Percentiles rank a stretch among this genome's conserved stretches.
phyloP scores from a whole-genome alignment of 1,140 invertebrate genomes.

The Copidosoma floridanum region DNA sequence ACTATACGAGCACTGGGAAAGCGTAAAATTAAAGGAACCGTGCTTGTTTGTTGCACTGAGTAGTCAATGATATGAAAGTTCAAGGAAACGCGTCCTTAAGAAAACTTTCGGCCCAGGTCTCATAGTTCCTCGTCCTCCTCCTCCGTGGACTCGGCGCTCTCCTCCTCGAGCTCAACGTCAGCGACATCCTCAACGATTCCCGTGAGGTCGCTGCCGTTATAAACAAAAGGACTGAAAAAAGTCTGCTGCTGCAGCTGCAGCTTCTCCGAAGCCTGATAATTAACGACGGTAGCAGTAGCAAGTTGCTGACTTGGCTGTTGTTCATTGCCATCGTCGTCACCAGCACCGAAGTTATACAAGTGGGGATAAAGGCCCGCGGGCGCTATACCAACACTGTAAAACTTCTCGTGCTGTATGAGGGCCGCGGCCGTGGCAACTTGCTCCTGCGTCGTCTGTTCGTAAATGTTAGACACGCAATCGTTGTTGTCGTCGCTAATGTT shows the following conservation, averaged over 20 bases:
- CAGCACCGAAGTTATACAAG: conserved; percentile 47
- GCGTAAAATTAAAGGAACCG: too few relatives aligned
- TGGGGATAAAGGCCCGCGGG: conserved; percentile 49
- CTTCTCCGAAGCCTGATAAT: conserved; percentile 45
- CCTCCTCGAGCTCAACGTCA: conserved; percentile 37
- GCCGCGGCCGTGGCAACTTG: conserved; percentile 19
- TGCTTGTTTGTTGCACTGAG: not conserved
- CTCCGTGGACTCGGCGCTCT: conserved; percentile 44
- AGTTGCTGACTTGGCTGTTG: not conserved
- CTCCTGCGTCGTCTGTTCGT: not conserved
- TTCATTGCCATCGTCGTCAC: conserved; percentile 42
- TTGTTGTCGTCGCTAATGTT: conserved; percentile 15
- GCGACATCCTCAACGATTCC: conserved; percentile 34
- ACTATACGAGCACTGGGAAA: too few relatives aligned
- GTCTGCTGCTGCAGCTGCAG: conserved; percentile 42
- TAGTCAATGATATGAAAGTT: not conserved
- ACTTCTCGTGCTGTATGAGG: conserved; percentile 40
- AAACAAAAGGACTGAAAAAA: conserved; percentile 46
- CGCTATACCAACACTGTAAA: conserved; percentile 42
- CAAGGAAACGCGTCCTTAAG: conserved; percentile 6
- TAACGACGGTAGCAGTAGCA: conserved; percentile 44
- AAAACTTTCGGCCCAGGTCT: conserved; percentile 16
- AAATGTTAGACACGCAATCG: conserved; percentile 19
- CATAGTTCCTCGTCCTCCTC: conserved; percentile 30
- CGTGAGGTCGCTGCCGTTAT: conserved; percentile 41